These are phyloP conservation scores for Heterodera filipjevi DNA, from an alignment of 2,888 invertebrate species.

Conservation along the genomic window DNA sequence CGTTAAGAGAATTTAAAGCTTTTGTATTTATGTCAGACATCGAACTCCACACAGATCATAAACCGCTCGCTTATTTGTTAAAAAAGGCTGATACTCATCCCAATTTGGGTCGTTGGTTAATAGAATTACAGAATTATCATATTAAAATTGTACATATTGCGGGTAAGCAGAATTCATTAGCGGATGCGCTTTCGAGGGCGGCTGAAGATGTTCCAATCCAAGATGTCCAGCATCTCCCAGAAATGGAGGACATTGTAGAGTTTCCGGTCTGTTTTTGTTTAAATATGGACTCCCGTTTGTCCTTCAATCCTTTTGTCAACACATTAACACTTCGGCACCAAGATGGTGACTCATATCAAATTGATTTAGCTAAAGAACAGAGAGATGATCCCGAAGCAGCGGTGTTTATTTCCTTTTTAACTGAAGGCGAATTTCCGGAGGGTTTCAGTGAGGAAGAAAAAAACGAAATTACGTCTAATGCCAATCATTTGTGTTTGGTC, in stretches of 20 bases:
- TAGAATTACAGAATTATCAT: slow-evolving; percentile 16
- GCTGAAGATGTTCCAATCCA: too few species aligned
- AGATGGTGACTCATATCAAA: background rate
- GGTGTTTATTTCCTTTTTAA: background rate
- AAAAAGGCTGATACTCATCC: background rate
- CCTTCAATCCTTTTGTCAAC: background rate
- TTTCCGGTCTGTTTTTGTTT: too few species aligned
- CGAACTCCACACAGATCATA: background rate
- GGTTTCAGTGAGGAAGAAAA: background rate
- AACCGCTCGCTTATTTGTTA: background rate
- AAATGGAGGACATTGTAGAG: too few species aligned
- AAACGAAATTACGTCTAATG: background rate
- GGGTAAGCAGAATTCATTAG: too few species aligned
- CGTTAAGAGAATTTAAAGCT: background rate
- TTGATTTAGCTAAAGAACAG: background rate
- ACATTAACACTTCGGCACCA: background rate
- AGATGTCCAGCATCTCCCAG: too few species aligned
- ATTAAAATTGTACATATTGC: slow-evolving; percentile 28
- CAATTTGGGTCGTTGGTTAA: background rate
- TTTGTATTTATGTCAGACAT: background rate
- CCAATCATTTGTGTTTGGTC: background rate
- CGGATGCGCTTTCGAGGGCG: too few species aligned
- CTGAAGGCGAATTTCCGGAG: background rate
- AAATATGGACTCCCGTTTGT: too few species aligned
- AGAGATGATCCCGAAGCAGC: background rate